A percentile compares a stretch with the other conserved stretches of the same genome.
phyloP scores from a whole-genome alignment of 2,797 vertebrate genomes.

The Poeciliopsis paucimaculata region DNA sequence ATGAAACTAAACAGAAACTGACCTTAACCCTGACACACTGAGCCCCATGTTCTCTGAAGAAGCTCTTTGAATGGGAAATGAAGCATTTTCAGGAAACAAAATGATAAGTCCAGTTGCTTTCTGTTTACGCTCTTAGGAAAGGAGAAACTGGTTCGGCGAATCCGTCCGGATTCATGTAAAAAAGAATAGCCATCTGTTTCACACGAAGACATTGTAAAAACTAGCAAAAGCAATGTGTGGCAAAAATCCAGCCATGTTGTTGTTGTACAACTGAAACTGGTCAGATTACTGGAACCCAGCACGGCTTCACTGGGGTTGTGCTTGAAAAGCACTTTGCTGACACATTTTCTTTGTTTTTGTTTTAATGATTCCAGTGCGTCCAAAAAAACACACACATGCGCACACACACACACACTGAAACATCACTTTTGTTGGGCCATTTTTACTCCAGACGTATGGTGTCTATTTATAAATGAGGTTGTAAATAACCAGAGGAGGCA shows the following conservation, averaged over 20 bases:
- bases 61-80: not conserved
- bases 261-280: not conserved
- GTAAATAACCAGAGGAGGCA: slow-evolving; percentile 29
- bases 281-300: not conserved
- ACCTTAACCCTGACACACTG: not conserved
- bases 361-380: not conserved
- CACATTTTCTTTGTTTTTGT: not conserved
- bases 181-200: not conserved
- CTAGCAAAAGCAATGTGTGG: not conserved
- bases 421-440: slow-evolving; percentile 21
- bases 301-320: not conserved
- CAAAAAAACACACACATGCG: not conserved
- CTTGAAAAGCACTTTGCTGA: not conserved
- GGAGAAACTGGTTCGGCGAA: not conserved
- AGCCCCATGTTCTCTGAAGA: not conserved
- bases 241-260: not conserved
- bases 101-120: not conserved
- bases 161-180: no score
- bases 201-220: not conserved
- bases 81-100: not conserved
- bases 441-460: slow-evolving; percentile 32
- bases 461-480: slow-evolving; percentile 30
- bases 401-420: not conserved
- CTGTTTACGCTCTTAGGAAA: not conserved
- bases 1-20: not conserved